Base-by-base conservation (phyloP, 2,797 vertebrate species). In the Hyperoplus immaculatus region DNA sequence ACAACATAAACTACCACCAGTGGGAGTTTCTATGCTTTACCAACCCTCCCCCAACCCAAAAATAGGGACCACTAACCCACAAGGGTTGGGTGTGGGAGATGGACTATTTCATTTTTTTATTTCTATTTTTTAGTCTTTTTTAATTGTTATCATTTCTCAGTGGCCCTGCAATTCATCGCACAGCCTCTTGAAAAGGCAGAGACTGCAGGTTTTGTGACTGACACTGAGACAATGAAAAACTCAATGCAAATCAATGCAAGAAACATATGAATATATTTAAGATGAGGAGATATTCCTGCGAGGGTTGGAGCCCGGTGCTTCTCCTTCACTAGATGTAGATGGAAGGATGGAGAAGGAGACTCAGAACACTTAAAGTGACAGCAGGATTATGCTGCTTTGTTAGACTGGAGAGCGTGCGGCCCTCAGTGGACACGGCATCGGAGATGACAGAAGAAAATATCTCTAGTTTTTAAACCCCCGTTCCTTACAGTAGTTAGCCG, bases 181-280 rank as follows among this genome's bases (percentile, higher is more conserved):
- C 87, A 88, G 90, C 91, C 91, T 92, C 75, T 65, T 58, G 21
- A 69, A 61, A 81, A 89, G 90, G 91, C 79, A 86, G 81, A 83
- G 85, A 88, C 86, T 81, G 89, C 89, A 89, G 90, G 94, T 92
- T 92, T 95, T 75, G 90, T 94, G 69, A 89, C 82, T 80, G 80
- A 94, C 96, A 95, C 96, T 96, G 96, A 96, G 93, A 92, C 90
- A 93, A 93, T 96, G 95, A 94, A 96, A 2, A 97, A 97, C 96
- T 96, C 97, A 97, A 96, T 97, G 97, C 97, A 98, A 97, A 94
- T 91, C 95, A 95, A 95, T 95, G 95, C 95, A 96, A 97, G 94
- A 84, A 80, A 96, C 89, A 89, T 83, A 91, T 80, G 86, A 90
- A 88, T 94, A 93, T 96, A 95, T 93, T 92, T 91, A 94, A 95